These are phyloP conservation scores for Semnopithecus entellus DNA, from an alignment of 2,113 vertebrate genomes.

Conservation along the genomic window DNA sequence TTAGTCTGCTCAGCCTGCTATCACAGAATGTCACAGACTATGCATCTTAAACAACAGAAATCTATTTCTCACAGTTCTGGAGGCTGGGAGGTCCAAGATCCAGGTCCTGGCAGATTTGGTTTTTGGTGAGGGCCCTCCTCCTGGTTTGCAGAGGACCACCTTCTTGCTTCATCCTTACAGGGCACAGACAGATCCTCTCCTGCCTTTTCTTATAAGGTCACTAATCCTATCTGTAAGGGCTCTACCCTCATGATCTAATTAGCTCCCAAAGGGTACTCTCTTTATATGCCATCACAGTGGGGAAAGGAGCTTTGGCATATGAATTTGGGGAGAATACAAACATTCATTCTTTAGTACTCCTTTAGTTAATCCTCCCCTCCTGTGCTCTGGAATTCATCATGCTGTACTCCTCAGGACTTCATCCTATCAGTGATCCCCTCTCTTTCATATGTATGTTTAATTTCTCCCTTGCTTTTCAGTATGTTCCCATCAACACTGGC, in stretches of 20 bases:
- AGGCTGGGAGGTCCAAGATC: neutral
- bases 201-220: neutral
- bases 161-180: neutral
- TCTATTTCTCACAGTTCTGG: neutral
- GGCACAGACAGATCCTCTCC: neutral
- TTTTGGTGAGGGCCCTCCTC: neutral
- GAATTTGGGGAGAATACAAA: neutral
- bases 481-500: neutral
- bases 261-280: neutral
- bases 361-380: neutral
- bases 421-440: neutral
- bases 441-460: neutral
- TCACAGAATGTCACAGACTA: neutral
- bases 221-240: neutral
- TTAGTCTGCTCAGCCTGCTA: neutral
- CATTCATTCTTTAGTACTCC: neutral
- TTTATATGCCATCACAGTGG: neutral
- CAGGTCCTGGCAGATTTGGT: neutral
- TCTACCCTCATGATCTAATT: neutral
- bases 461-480: neutral
- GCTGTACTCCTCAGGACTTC: neutral
- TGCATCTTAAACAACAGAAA: neutral
- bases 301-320: neutral
- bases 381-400: neutral
- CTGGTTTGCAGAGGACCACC: neutral